These are phyloP conservation scores for Eulimnadia texana DNA, from an alignment of 1,140 invertebrate species.

Conservation along the genomic window DNA sequence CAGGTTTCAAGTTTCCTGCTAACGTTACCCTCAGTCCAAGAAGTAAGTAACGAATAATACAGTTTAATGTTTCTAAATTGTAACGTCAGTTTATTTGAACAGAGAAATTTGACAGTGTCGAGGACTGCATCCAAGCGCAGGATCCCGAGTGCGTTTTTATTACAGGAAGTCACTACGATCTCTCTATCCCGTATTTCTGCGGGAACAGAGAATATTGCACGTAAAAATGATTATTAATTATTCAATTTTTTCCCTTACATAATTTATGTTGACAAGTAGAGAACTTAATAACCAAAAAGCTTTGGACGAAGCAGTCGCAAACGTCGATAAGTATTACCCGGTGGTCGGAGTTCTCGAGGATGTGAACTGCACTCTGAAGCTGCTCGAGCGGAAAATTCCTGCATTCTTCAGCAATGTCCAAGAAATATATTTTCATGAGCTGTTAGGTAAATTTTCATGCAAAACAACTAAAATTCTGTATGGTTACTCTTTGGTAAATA, in stretches of 20 bases:
- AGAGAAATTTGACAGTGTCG: constrained; percentile 18
- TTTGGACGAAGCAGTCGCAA: constrained; percentile 23
- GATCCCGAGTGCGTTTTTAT: constrained; percentile 30
- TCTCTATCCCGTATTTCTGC: constrained; percentile 47
- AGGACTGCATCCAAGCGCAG: constrained; percentile 28
- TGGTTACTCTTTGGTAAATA: constrained; percentile 6
- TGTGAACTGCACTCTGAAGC: constrained; percentile 24
- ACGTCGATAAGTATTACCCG: constrained; percentile 24
- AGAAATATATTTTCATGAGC: constrained; percentile 35
- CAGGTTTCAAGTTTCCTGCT: not conserved
- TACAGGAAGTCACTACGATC: constrained; percentile 31
- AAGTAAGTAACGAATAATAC: not conserved
- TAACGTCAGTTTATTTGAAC: too few species aligned
- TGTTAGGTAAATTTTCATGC: constrained; percentile 33
- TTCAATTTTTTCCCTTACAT: constrained; percentile 11
- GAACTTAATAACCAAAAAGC: constrained; percentile 24
- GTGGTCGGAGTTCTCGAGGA: constrained; percentile 27
- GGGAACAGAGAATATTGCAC: constrained; percentile 43
- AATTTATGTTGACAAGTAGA: constrained; percentile 18
- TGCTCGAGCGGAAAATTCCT: constrained; percentile 32
- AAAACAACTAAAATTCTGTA: not conserved
- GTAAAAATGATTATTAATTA: constrained; percentile 30
- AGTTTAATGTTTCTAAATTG: not conserved
- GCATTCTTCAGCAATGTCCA: constrained; percentile 42
- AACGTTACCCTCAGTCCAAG: not conserved